Evolutionary conservation across 1,140 invertebrate species (phyloP).

Genomic region (Himalopsyche phryganea): DNA sequence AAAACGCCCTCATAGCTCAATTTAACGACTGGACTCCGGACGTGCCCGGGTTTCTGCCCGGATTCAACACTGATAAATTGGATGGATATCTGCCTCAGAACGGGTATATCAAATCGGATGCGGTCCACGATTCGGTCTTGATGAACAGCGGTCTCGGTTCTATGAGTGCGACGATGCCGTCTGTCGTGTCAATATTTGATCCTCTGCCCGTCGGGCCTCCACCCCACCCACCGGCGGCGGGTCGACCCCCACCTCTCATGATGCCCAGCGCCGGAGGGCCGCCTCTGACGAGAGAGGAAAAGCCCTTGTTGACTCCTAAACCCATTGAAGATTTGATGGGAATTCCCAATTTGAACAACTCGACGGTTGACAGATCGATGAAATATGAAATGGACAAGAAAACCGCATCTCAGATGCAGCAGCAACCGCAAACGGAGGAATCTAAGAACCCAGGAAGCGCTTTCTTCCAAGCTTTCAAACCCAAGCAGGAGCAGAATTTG

Average conservation of each 20-base stretch:
- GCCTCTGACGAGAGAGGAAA: conserved; percentile 53
- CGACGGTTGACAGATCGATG: conserved; percentile 40
- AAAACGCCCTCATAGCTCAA: conserved; percentile 48
- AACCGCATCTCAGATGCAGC: conserved; percentile 39
- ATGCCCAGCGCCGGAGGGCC: conserved; percentile 35
- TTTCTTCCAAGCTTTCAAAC: conserved; percentile 64
- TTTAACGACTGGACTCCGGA: conserved; percentile 43
- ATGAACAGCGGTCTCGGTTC: conserved; percentile 53
- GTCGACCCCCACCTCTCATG: conserved; percentile 43
- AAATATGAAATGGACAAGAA: conserved; percentile 46
- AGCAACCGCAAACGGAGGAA: conserved; percentile 36
- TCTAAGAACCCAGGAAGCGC: conserved; percentile 54
- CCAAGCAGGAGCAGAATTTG: conserved; percentile 68
- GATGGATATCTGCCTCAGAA: conserved; percentile 48
- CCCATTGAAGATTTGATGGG: conserved; percentile 61
- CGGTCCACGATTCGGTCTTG: conserved; percentile 46
- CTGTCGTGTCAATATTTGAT: conserved; percentile 67
- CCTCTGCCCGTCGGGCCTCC: conserved; percentile 38
- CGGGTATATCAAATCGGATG: conserved; percentile 49
- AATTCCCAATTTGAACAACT: conserved; percentile 50
- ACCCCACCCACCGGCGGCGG: neutral
- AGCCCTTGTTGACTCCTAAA: conserved; percentile 57
- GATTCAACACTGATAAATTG: conserved; percentile 41
- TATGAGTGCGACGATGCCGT: conserved; percentile 50
- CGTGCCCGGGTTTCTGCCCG: conserved; percentile 43